Evolutionary conservation across 2,888 invertebrate genomes (phyloP).

Genomic region (Lacanobia wlatinum): DNA sequence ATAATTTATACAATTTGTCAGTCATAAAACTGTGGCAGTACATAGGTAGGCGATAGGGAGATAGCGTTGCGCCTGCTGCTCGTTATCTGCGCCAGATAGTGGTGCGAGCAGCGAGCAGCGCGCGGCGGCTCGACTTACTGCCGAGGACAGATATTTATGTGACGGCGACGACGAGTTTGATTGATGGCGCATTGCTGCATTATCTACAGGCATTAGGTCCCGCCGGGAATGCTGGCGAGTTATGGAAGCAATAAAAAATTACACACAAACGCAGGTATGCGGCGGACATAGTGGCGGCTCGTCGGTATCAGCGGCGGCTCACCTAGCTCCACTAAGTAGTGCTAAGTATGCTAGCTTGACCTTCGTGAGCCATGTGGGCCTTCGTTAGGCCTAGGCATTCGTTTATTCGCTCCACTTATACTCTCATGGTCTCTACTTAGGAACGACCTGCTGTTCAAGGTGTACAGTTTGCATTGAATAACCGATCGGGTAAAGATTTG

Average conservation of each 20-base stretch:
- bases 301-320: constrained; percentile 15
- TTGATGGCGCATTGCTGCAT: constrained; percentile 65
- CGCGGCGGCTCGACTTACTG: constrained; percentile 45
- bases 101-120: constrained; percentile 2
- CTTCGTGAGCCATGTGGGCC: constrained; percentile 14
- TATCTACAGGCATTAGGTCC: constrained; percentile 62
- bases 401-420: constrained; percentile 4
- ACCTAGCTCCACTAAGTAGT: not conserved
- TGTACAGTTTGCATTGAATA: not conserved
- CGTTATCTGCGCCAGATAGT: constrained; percentile 66
- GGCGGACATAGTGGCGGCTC: constrained; percentile 17
- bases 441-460: not conserved
- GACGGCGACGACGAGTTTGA: constrained; percentile 60
- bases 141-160: constrained; percentile 50
- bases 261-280: constrained; percentile 30
- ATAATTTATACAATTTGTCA: constrained; percentile 68
- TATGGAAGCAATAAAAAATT: constrained; percentile 62
- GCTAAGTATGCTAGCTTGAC: constrained; percentile 32
- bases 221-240: constrained; percentile 58
- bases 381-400: not conserved
- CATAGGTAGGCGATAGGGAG: constrained; percentile 47
- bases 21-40: constrained; percentile 56
- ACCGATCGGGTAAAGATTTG: no score
- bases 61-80: constrained; percentile 63
- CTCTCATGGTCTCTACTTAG: not conserved